Evolutionary conservation across 2,888 invertebrate species (phyloP).

Genomic region (Cyclophora punctaria): DNA sequence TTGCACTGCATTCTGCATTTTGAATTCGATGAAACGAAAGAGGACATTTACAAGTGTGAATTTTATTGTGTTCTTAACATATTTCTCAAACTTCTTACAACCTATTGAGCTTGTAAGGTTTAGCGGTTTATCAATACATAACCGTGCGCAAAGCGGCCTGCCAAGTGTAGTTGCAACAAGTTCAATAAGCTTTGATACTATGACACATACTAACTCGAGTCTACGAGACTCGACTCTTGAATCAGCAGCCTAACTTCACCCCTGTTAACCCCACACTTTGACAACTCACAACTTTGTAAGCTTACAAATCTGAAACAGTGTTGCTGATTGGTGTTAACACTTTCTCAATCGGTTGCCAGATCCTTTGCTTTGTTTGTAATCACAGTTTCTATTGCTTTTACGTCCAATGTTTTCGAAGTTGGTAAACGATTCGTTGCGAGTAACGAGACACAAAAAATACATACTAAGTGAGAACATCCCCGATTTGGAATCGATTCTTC

Average conservation of each 20-base stretch:
- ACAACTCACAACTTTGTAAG: conserved; percentile 7
- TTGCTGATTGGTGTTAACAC: conserved; percentile 6
- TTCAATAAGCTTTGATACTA: neutral
- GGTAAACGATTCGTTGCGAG: too few species aligned
- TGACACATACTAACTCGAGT: conserved; percentile 15
- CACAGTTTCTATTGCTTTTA: neutral
- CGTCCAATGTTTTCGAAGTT: neutral
- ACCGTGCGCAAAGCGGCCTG: neutral
- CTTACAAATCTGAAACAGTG: conserved; percentile 13
- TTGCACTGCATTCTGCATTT: too few species aligned
- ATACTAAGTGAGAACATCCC: too few species aligned
- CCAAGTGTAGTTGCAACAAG: conserved; percentile 2
- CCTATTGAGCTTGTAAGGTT: conserved; percentile 14
- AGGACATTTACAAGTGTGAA: too few species aligned
- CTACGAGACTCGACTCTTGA: neutral
- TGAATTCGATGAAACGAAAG: too few species aligned
- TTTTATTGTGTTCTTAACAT: too few species aligned
- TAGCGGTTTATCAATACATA: too few species aligned
- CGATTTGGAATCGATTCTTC: too few species aligned
- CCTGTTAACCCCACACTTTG: neutral
- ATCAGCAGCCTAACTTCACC: conserved; percentile 8
- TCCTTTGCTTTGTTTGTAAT: conserved; percentile 3
- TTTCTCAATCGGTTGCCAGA: conserved; percentile 1
- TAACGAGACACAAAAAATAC: too few species aligned
- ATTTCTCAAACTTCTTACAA: neutral